Percentiles rank a stretch among this genome's conserved stretches.
Evolutionary conservation across 37 sponge, comb jelly and placozoan species (phyloP).

Genomic region (Ianthella basta): DNA sequence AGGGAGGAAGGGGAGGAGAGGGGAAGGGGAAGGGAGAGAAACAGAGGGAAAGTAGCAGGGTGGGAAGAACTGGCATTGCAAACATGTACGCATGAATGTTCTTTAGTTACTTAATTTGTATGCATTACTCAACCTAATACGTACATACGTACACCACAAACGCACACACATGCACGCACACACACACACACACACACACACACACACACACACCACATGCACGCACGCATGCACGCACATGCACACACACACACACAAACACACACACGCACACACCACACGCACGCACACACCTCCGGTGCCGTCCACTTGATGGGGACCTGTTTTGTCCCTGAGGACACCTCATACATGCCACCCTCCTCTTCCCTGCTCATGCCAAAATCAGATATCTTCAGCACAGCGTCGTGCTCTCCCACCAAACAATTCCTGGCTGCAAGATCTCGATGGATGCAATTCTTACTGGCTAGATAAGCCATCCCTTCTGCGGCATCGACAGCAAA

Average conservation of each 20-base stretch:
- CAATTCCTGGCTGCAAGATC: slow-evolving; percentile 95
- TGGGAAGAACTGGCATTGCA: too few species aligned
- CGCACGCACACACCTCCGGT: slow-evolving; percentile 74
- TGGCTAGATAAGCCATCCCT: slow-evolving; percentile 86
- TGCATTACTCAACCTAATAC: too few species aligned
- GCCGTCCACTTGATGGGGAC: slow-evolving; percentile 97
- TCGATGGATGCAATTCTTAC: slow-evolving; percentile 85
- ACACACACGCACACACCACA: background rate
- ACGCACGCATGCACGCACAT: too few species aligned
- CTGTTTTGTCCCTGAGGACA: slow-evolving; percentile 69
- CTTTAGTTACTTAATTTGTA: too few species aligned
- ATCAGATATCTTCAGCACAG: slow-evolving; percentile 85
- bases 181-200: background rate
- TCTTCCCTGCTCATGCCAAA: slow-evolving; percentile 93
- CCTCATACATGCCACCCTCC: slow-evolving; percentile 84
- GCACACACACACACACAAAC: background rate
- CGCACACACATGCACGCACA: too few species aligned
- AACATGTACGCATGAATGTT: too few species aligned
- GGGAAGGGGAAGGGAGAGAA: slow-evolving; percentile 36
- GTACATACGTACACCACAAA: too few species aligned
- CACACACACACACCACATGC: too few species aligned
- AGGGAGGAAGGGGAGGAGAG: slow-evolving; percentile 23
- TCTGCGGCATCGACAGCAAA: slow-evolving; percentile 64
- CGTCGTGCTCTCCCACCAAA: slow-evolving; percentile 71
- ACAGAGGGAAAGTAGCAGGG: slow-evolving; percentile 47